These are phyloP conservation scores for Agapostemon virescens DNA, from an alignment of 2,888 invertebrate species.

Conservation along the genomic window DNA sequence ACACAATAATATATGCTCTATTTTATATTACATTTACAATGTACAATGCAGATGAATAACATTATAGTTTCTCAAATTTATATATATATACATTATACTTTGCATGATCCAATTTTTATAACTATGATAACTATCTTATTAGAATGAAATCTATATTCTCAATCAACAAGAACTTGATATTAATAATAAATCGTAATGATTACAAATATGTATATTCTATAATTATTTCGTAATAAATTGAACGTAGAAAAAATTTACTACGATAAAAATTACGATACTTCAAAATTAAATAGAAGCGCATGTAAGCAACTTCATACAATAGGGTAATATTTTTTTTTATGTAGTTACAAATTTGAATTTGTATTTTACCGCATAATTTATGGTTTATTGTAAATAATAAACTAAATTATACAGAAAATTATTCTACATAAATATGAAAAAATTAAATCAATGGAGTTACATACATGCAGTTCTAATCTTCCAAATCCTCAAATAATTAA, in stretches of 20 bases:
- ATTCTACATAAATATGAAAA: slow-evolving; percentile 9
- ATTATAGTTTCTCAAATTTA: slow-evolving; percentile 26
- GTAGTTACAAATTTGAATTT: neutral
- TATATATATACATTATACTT: slow-evolving; percentile 38
- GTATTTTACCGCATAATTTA: neutral
- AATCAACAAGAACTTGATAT: slow-evolving; percentile 6
- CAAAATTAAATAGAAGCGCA: slow-evolving; percentile 31
- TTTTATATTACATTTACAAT: slow-evolving; percentile 45
- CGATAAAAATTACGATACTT: slow-evolving; percentile 32
- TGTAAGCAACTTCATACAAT: slow-evolving; percentile 12
- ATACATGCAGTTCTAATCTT: slow-evolving; percentile 32
- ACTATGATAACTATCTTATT: neutral
- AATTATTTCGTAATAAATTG: slow-evolving; percentile 34
- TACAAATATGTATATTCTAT: slow-evolving; percentile 20
- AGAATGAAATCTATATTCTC: slow-evolving; percentile 12
- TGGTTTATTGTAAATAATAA: neutral
- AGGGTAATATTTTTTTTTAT: neutral
- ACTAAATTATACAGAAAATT: neutral
- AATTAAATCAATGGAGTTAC: neutral
- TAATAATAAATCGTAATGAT: neutral
- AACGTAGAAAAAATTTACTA: slow-evolving; percentile 17
- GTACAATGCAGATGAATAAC: slow-evolving; percentile 32
- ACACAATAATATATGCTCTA: slow-evolving; percentile 46
- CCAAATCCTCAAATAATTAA: slow-evolving; percentile 6
- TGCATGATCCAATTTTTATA: slow-evolving; percentile 24